Percentiles rank a stretch among this genome's conserved stretches.
phyloP scores from a whole-genome alignment of 2,113 vertebrate species.

The Tympanuchus pallidicinctus region DNA sequence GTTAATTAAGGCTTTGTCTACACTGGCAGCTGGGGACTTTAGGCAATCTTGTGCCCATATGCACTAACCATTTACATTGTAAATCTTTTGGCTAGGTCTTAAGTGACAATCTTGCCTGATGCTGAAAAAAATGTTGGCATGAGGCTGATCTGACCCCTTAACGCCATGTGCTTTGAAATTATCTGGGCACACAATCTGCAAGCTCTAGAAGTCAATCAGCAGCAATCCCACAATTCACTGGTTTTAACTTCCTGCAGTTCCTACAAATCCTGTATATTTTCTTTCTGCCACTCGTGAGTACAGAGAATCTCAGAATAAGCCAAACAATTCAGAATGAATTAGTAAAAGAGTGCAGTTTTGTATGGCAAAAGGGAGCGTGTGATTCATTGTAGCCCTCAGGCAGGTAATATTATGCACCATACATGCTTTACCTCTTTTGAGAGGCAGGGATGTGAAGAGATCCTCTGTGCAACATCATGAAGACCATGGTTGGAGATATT shows the following conservation, averaged over 20 bases:
- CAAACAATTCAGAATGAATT: accelerated
- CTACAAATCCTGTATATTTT: neutral
- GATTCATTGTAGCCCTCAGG: neutral
- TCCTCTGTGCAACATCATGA: neutral
- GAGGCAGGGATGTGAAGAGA: neutral
- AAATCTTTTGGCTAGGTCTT: constrained; percentile 73
- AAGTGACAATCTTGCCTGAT: constrained; percentile 74
- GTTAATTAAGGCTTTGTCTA: constrained; percentile 69
- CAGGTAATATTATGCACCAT: neutral
- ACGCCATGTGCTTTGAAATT: constrained; percentile 66
- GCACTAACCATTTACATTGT: constrained; percentile 73
- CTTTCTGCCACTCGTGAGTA: neutral
- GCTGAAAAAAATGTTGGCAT: constrained; percentile 71
- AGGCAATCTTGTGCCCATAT: constrained; percentile 70
- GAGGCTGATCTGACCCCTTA: constrained; percentile 68
- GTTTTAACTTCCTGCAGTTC: neutral
- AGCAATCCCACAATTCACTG: neutral
- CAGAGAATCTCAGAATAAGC: neutral
- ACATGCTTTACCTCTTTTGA: neutral
- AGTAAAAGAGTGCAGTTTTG: neutral
- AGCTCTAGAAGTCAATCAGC: constrained; percentile 38
- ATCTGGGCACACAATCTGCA: constrained; percentile 65
- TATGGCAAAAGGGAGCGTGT: accelerated
- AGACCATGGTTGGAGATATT: neutral
- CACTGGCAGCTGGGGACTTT: constrained; percentile 65